These are phyloP conservation scores for Actinemys pallida DNA, from an alignment of 2,113 vertebrate genomes.

Conservation along the genomic window DNA sequence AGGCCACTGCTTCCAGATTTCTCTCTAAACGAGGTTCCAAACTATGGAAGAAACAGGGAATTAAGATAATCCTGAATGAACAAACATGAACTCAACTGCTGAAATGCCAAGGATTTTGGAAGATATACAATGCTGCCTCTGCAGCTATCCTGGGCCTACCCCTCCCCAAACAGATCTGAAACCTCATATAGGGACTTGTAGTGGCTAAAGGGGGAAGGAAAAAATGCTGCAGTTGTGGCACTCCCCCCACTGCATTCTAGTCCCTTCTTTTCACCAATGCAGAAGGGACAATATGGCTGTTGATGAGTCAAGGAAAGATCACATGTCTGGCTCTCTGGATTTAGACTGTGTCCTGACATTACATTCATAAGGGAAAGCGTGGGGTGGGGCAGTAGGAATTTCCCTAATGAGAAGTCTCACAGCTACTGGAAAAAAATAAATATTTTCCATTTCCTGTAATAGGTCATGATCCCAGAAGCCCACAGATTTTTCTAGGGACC, in stretches of 20 bases:
- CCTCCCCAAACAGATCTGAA: not conserved
- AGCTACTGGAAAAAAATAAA: not conserved
- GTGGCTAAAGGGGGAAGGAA: no score
- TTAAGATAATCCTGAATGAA: not conserved
- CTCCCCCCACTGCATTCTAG: not conserved
- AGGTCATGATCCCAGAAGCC: not conserved
- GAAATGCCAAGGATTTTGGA: not conserved
- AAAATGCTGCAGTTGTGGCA: not conserved
- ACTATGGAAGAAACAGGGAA: not conserved
- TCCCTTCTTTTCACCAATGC: not conserved
- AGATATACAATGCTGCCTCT: not conserved
- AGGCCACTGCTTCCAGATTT: not conserved
- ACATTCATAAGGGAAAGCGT: not conserved
- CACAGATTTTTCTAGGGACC: conserved; percentile 7
- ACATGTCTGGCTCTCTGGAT: not conserved
- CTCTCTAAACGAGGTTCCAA: not conserved
- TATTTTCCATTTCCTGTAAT: not conserved
- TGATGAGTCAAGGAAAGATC: not conserved
- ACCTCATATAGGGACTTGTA: no score
- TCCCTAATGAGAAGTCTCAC: not conserved
- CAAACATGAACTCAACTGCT: not conserved
- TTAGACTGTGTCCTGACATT: not conserved
- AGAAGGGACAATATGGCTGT: not conserved
- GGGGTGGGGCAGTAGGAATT: not conserved
- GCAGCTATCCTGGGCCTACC: not conserved